Percentiles rank a stretch among this genome's conserved stretches.
These are phyloP conservation scores for Cynodonichthys magdalenae DNA, from an alignment of 2,797 vertebrate genomes.

Conservation along the genomic window DNA sequence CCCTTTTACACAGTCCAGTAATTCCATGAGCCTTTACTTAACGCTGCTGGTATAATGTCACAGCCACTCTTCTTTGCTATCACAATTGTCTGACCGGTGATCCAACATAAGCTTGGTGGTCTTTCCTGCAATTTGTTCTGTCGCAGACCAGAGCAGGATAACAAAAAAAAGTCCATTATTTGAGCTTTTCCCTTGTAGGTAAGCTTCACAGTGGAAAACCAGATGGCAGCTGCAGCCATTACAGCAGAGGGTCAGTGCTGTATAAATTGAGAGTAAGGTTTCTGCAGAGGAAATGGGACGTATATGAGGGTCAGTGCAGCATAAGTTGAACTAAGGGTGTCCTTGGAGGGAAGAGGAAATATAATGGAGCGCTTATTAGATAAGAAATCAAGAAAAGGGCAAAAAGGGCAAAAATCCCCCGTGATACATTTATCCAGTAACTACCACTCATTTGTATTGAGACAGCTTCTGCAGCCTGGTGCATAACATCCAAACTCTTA, in stretches of 20 bases:
- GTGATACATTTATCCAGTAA: constrained; percentile 3
- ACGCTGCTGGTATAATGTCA: constrained; percentile 57
- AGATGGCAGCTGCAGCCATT: constrained; percentile 40
- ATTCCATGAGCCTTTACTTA: constrained; percentile 50
- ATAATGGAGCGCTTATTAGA: constrained; percentile 31
- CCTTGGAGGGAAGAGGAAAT: constrained; percentile 11
- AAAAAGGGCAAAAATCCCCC: constrained; percentile 5
- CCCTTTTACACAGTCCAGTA: constrained; percentile 49
- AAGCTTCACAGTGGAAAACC: constrained; percentile 38
- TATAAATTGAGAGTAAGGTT: constrained; percentile 42
- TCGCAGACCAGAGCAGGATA: constrained; percentile 41
- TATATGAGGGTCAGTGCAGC: constrained; percentile 25
- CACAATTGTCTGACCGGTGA: constrained; percentile 47
- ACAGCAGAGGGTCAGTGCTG: constrained; percentile 27
- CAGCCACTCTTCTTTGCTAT: constrained; percentile 34
- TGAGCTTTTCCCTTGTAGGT: constrained; percentile 43
- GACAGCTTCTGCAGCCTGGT: neutral
- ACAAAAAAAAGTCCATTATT: constrained; percentile 54
- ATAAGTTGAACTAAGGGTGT: constrained; percentile 24
- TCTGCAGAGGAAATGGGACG: constrained; percentile 49
- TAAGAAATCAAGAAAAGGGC: constrained; percentile 16
- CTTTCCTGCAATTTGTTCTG: constrained; percentile 61
- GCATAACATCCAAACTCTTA: neutral
- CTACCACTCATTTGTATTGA: constrained; percentile 7
- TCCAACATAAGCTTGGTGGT: constrained; percentile 45